phyloP scores from a whole-genome alignment of 2,888 invertebrate species.

The Diarsia mendica region DNA sequence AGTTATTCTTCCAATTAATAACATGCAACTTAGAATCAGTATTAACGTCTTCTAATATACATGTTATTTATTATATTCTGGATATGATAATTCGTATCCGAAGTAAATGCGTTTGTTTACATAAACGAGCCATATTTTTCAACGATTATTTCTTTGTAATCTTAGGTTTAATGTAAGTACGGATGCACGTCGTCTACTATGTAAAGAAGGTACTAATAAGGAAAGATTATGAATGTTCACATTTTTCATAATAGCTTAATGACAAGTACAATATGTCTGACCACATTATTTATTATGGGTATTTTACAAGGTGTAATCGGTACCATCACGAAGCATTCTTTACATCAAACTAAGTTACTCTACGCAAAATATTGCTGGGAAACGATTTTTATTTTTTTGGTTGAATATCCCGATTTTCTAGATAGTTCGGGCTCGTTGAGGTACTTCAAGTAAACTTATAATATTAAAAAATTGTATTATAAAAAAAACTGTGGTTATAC shows the following conservation, averaged over 20 bases:
- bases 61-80: neutral
- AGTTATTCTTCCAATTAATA: conserved; percentile 20
- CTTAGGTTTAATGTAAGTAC: neutral
- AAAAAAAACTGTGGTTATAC: no score
- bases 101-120: neutral
- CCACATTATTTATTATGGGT: neutral
- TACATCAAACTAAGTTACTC: no score
- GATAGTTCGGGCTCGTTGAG: no score
- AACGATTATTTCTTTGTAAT: neutral
- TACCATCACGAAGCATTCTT: no score
- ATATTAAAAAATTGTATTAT: no score
- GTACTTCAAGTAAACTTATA: no score
- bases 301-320: no score
- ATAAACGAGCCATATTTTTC: neutral
- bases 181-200: neutral
- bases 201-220: neutral
- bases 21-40: neutral
- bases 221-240: neutral
- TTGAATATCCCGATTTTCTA: no score
- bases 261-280: neutral
- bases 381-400: no score
- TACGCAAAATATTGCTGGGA: no score
- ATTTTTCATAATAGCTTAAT: neutral
- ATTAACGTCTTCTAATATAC: neutral
- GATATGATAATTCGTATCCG: neutral